These are phyloP conservation scores for Orthonychiurus folsomi DNA, from an alignment of 2,888 invertebrate genomes.

Conservation along the genomic window DNA sequence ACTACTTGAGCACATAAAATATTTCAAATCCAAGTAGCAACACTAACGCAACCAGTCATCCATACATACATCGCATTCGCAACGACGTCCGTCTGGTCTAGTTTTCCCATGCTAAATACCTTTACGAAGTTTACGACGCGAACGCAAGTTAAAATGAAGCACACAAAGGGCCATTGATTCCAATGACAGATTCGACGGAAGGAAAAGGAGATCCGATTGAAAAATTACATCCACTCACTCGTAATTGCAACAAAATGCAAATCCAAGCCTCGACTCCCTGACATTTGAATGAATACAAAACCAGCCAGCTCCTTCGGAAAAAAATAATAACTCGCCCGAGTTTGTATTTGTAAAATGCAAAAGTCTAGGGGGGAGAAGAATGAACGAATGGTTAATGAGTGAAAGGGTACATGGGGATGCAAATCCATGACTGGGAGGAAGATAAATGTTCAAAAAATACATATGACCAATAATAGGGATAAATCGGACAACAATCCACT, in stretches of 20 bases:
- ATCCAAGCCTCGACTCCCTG: not conserved
- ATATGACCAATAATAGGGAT: not conserved
- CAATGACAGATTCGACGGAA: not conserved
- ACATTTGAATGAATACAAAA: not conserved
- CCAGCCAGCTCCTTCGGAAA: not conserved
- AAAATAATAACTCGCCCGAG: not conserved
- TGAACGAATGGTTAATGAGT: not conserved
- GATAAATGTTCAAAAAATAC: not conserved
- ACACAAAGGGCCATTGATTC: not conserved
- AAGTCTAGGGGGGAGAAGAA: not conserved
- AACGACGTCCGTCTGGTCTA: too few species aligned
- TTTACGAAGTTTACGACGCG: too few species aligned
- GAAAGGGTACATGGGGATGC: not conserved
- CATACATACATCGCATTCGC: not conserved
- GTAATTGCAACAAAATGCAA: conserved; percentile 1
- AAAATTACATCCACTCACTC: not conserved
- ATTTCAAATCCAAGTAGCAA: too few species aligned
- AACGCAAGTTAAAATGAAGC: too few species aligned
- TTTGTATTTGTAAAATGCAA: not conserved
- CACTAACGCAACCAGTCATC: too few species aligned
- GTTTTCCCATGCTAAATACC: too few species aligned
- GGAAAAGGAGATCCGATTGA: too few species aligned
- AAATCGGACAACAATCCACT: not conserved
- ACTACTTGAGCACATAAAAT: too few species aligned
- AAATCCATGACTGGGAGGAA: not conserved